Evolutionary conservation across 2,888 invertebrate species (phyloP).

Genomic region (Cataglyphis albicans): DNA sequence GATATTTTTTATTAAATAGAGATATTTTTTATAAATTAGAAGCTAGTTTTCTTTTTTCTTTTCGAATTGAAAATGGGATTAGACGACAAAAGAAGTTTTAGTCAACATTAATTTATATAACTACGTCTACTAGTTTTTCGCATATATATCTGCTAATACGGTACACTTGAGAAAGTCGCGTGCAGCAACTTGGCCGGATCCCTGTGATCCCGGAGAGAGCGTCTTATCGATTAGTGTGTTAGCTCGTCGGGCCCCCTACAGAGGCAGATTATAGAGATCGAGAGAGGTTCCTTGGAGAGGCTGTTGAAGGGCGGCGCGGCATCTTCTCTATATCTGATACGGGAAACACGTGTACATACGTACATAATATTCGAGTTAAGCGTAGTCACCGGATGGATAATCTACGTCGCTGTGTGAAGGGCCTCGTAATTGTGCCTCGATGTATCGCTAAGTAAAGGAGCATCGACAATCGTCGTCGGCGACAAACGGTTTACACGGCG

Average conservation of each 20-base stretch:
- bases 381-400: conserved; percentile 57
- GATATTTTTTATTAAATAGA: background rate
- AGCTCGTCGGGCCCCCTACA: conserved; percentile 34
- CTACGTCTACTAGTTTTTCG: background rate
- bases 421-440: conserved; percentile 45
- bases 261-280: background rate
- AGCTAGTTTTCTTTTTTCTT: background rate
- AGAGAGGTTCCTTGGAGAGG: conserved; percentile 1
- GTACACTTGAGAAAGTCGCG: conserved; percentile 43
- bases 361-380: conserved; percentile 61
- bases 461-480: conserved; percentile 50
- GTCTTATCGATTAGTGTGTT: conserved; percentile 65
- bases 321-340: conserved; percentile 51
- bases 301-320: conserved; percentile 16
- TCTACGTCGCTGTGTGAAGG: conserved; percentile 41
- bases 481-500: conserved; percentile 19
- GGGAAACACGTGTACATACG: conserved; percentile 35
- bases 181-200: conserved; percentile 49
- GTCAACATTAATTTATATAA: background rate
- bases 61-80: background rate
- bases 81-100: background rate
- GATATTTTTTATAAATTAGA: background rate
- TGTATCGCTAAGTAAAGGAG: conserved; percentile 55
- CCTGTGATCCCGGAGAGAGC: conserved; percentile 49
- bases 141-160: conserved; percentile 11